Percentiles rank a stretch among this genome's conserved stretches.
These are phyloP conservation scores for Scleropages formosus DNA, from an alignment of 2,797 vertebrate species.

Conservation along the genomic window DNA sequence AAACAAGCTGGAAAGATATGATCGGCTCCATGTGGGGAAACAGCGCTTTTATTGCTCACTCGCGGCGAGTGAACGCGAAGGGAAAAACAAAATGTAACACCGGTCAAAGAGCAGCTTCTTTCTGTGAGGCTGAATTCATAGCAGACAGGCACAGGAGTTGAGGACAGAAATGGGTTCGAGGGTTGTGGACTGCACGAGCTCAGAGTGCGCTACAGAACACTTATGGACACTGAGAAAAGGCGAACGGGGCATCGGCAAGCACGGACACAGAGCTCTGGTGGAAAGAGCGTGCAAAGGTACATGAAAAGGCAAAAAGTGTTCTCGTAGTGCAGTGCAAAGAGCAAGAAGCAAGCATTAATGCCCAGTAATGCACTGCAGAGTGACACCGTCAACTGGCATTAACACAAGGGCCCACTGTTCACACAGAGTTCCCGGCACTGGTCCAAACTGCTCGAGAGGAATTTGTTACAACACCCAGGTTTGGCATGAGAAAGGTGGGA, in stretches of 20 bases:
- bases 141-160: not conserved
- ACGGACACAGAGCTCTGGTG: not conserved
- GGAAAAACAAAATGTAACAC: not conserved
- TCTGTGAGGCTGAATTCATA: not conserved
- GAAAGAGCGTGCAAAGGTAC: slow-evolving; percentile 2
- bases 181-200: too few species aligned
- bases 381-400: not conserved
- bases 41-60: not conserved
- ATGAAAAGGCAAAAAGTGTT: slow-evolving; percentile 23
- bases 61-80: not conserved
- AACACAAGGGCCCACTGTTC: not conserved
- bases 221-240: not conserved
- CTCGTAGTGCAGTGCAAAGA: slow-evolving; percentile 16
- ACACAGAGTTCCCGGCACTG: not conserved
- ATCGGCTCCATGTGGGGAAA: slow-evolving; percentile 3
- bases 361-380: not conserved
- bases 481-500: too few species aligned
- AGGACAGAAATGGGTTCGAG: not conserved
- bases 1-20: not conserved
- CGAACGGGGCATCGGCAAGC: not conserved
- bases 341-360: not conserved
- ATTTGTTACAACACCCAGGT: not conserved
- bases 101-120: not conserved
- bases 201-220: too few species aligned
- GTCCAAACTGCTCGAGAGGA: not conserved